Percentiles rank a stretch among this genome's conserved stretches.
phyloP scores from a whole-genome alignment of 2,797 vertebrate genomes.

The Coregonus sp. region DNA sequence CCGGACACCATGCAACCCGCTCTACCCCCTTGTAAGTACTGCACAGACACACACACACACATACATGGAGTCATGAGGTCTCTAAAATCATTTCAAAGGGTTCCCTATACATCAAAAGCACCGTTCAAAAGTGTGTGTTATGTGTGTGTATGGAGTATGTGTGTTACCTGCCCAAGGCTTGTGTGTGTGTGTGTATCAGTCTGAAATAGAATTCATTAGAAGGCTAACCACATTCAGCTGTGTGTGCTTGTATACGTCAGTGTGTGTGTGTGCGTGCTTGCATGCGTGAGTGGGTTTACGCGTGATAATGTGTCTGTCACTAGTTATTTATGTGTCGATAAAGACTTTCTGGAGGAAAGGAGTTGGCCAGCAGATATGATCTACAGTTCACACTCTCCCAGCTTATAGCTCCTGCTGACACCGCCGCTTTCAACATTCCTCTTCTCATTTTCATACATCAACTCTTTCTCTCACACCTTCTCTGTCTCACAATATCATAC shows the following conservation, averaged over 20 bases:
- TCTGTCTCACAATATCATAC: conserved; percentile 12
- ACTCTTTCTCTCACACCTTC: conserved; percentile 39
- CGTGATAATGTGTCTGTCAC: conserved; percentile 59
- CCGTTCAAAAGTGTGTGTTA: conserved; percentile 31
- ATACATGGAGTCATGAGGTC: conserved; percentile 48
- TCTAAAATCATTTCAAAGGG: conserved; percentile 55
- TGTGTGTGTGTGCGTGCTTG: not conserved
- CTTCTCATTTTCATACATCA: conserved; percentile 63
- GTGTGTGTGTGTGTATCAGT: conserved; percentile 41
- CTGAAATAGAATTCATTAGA: conserved; percentile 62
- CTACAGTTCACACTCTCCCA: conserved; percentile 44
- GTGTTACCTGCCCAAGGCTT: conserved; percentile 52
- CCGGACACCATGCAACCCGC: conserved; percentile 86
- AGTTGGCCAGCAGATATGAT: conserved; percentile 57
- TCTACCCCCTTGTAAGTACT: conserved; percentile 85
- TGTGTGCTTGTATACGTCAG: conserved; percentile 12
- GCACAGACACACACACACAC: conserved; percentile 15
- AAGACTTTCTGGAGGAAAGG: conserved; percentile 64
- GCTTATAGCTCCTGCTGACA: conserved; percentile 64
- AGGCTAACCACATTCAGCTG: conserved; percentile 67
- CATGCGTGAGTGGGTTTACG: not conserved
- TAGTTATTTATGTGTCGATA: conserved; percentile 70
- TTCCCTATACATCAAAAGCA: conserved; percentile 54
- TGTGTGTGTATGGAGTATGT: conserved; percentile 29
- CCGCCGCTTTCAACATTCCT: conserved; percentile 57